Conservation (phyloP, 2,797 vertebrate species). For the Clarias fuscus region DNA sequence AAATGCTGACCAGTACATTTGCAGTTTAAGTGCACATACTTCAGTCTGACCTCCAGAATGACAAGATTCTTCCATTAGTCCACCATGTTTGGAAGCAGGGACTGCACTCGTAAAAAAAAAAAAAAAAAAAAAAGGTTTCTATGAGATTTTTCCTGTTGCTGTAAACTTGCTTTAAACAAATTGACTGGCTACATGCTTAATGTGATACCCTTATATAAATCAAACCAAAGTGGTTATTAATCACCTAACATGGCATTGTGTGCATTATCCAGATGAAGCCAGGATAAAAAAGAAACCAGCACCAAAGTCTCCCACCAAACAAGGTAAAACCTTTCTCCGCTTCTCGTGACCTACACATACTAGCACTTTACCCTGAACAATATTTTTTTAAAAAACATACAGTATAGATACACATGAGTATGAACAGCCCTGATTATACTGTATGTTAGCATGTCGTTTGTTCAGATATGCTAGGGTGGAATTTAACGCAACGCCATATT, state of each 20-base stretch:
- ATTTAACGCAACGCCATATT: not conserved
- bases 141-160: not conserved
- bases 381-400: not conserved
- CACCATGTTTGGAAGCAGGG: conserved; percentile 4
- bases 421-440: not conserved
- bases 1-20: conserved; percentile 20
- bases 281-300: conserved; percentile 92
- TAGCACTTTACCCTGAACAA: not conserved
- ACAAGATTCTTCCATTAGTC: not conserved
- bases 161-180: not conserved
- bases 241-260: conserved; percentile 7
- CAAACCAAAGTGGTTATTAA: not conserved
- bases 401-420: not conserved
- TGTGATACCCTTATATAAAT: not conserved
- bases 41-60: not conserved
- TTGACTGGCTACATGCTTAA: not conserved
- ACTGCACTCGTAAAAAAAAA: not conserved
- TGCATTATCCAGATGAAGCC: conserved; percentile 83
- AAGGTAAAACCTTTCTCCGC: conserved; percentile 75
- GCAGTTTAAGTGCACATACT: conserved; percentile 3
- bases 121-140: not conserved
- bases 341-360: not conserved
- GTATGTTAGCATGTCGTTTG: not conserved
- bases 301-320: conserved; percentile 88
- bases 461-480: not conserved